Percentiles rank a stretch among this genome's conserved stretches.
Evolutionary conservation across 2,113 vertebrate species (phyloP).

Genomic region (Anoura caudifer): DNA sequence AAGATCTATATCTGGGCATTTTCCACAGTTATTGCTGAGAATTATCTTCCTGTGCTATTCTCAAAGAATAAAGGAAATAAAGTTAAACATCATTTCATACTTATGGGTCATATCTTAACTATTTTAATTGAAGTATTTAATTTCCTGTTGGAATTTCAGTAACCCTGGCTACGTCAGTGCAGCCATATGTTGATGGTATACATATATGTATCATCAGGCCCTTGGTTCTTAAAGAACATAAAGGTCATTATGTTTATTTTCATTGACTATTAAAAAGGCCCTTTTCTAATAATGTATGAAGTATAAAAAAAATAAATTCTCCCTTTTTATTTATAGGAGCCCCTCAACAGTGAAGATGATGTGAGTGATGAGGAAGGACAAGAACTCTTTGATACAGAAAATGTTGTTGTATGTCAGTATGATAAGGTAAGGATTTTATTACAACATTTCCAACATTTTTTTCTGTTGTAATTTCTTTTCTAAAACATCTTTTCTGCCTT

Average conservation of each 20-base stretch:
- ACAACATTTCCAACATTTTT: background rate
- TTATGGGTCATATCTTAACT: background rate
- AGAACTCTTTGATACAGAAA: constrained; percentile 98
- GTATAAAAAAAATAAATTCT: background rate
- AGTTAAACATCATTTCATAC: background rate
- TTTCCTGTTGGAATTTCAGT: background rate
- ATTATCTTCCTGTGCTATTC: background rate
- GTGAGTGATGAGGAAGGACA: constrained; percentile 98
- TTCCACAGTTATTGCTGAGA: background rate
- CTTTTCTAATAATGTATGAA: background rate
- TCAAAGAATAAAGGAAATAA: constrained; percentile 35
- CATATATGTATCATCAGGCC: background rate
- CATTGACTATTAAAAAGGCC: background rate
- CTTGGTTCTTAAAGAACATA: background rate
- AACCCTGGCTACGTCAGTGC: background rate
- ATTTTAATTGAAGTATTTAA: background rate
- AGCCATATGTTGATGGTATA: background rate
- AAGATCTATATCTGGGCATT: background rate
- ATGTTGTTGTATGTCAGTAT: constrained; percentile 99
- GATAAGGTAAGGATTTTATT: constrained; percentile 89
- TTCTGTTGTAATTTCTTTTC: background rate
- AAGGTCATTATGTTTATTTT: background rate
- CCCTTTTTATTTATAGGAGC: constrained; percentile 85
- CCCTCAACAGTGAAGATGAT: constrained; percentile 96
- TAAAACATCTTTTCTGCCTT: background rate